Evolutionary conservation across 2,797 vertebrate genomes (phyloP).

Genomic region (Neostethus bicornis): DNA sequence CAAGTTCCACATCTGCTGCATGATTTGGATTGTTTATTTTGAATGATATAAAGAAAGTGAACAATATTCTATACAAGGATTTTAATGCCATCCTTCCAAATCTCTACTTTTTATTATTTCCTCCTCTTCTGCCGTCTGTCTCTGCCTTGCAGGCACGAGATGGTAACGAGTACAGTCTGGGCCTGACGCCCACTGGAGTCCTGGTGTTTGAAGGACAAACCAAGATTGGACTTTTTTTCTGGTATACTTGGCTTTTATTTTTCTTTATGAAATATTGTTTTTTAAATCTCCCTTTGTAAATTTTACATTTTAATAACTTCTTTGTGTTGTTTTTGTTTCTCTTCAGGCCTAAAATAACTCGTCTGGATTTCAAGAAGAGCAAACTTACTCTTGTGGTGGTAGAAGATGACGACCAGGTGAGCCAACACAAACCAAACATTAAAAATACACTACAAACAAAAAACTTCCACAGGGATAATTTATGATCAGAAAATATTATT

Average conservation of each 20-base stretch:
- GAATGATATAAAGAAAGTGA: constrained; percentile 44
- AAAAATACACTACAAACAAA: not conserved
- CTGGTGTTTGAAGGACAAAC: constrained; percentile 98
- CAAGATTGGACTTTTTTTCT: constrained; percentile 99
- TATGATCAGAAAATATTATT: not conserved
- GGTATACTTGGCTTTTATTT: constrained; percentile 73
- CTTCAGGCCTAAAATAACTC: constrained; percentile 96
- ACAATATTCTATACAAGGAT: constrained; percentile 4
- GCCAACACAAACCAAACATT: not conserved
- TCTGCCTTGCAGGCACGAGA: constrained; percentile 87
- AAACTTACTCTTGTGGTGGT: constrained; percentile 97
- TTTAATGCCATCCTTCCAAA: not conserved
- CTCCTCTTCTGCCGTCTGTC: not conserved
- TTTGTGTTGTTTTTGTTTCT: not conserved
- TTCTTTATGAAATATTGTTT: not conserved
- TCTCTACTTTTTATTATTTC: not conserved
- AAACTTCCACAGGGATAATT: not conserved
- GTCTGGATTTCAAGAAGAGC: constrained; percentile 96
- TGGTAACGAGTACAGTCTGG: constrained; percentile 97
- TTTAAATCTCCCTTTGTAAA: not conserved
- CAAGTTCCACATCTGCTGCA: not conserved
- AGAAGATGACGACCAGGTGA: constrained; percentile 97
- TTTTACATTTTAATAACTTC: not conserved
- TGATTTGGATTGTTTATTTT: constrained; percentile 3
- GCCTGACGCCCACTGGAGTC: constrained; percentile 96